phyloP scores from a whole-genome alignment of 2,888 invertebrate genomes.

The Netelia melanura region DNA sequence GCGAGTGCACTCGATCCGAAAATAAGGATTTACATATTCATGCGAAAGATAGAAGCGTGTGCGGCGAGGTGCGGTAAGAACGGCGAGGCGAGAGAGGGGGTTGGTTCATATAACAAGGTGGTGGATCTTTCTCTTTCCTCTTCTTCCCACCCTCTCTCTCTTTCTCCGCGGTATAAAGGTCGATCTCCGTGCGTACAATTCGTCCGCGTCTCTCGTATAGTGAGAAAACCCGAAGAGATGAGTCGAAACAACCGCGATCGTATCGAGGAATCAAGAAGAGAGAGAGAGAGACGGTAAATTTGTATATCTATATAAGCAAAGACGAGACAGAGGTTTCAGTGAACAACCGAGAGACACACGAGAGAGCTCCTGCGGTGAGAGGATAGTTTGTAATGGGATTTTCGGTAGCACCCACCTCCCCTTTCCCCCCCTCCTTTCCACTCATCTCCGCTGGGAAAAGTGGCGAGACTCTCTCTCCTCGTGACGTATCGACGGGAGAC shows the following conservation, averaged over 20 bases:
- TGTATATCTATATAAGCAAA: not conserved
- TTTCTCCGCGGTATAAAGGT: constrained; percentile 12
- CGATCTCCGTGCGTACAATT: constrained; percentile 37
- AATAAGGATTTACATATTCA: constrained; percentile 85
- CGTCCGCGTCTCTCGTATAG: constrained; percentile 40
- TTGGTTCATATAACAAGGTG: constrained; percentile 33
- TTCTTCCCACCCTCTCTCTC: not conserved
- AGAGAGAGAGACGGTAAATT: not conserved
- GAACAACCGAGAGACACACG: constrained; percentile 68
- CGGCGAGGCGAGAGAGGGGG: too few species aligned
- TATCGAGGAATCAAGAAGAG: constrained; percentile 37
- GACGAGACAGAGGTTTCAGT: constrained; percentile 11
- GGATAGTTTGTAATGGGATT: constrained; percentile 83
- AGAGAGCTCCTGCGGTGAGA: constrained; percentile 69
- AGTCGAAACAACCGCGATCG: constrained; percentile 32
- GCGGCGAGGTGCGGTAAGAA: not conserved
- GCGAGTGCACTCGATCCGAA: constrained; percentile 84
- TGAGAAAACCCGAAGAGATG: constrained; percentile 27
- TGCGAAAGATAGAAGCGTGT: constrained; percentile 77
- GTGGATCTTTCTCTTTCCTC: constrained; percentile 37
- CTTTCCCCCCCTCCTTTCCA: not conserved
- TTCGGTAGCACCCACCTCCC: constrained; percentile 70
- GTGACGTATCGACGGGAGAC: constrained; percentile 58
- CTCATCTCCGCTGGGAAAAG: constrained; percentile 63
- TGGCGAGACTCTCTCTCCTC: constrained; percentile 20